Percentiles rank a stretch among this genome's conserved stretches.
Evolutionary conservation across 2,113 vertebrate species (phyloP).

Genomic region (Rhabdornis inornatus): DNA sequence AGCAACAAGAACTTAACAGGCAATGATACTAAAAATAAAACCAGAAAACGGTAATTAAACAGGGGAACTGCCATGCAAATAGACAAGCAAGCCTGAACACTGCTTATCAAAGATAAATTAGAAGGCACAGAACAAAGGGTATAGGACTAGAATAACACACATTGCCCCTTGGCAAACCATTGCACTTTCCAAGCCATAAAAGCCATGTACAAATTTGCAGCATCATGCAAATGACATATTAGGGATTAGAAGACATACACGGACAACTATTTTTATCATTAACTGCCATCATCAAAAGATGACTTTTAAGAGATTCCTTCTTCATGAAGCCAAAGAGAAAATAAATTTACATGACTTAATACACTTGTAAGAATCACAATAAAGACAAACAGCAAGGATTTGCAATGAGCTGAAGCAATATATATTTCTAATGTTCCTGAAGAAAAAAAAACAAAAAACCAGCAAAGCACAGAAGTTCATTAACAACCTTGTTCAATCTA

Average conservation of each 20-base stretch:
- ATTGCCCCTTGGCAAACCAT: background rate
- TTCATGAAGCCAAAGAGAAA: background rate
- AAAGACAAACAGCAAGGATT: background rate
- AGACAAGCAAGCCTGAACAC: background rate
- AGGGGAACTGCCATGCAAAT: background rate
- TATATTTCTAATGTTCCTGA: background rate
- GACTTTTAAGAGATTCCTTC: background rate
- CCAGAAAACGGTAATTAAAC: background rate
- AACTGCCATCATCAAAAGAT: background rate
- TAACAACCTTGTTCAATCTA: constrained; percentile 22
- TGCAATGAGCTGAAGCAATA: background rate
- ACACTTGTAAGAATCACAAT: background rate
- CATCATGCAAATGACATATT: background rate
- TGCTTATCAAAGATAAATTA: background rate
- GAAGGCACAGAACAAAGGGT: background rate
- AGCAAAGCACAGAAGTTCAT: background rate
- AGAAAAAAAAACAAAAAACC: background rate
- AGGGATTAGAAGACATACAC: background rate
- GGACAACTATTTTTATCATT: background rate
- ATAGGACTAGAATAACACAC: background rate
- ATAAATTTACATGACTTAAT: background rate
- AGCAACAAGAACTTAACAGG: background rate
- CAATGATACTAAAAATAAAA: background rate
- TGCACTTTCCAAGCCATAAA: background rate
- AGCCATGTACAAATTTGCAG: background rate